A percentile compares a stretch with the other conserved stretches of the same genome.
Conservation (phyloP, 2,888 invertebrate genomes). For the Sinotaia quadrata region DNA sequence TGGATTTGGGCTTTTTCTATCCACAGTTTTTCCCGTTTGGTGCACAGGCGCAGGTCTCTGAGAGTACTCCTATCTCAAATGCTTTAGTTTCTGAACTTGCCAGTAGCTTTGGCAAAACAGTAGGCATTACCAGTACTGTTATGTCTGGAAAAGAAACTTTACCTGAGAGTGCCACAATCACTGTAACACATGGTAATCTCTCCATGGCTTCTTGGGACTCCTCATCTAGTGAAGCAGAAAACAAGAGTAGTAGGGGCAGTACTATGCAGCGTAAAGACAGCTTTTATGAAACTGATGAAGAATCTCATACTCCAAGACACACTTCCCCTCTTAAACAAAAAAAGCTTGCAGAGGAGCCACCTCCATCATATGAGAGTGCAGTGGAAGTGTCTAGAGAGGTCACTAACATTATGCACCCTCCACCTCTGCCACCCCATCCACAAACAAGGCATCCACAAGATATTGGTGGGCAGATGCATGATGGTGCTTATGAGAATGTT, state of each 20-base stretch:
- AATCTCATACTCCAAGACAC: slow-evolving; percentile 34
- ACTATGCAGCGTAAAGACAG: slow-evolving; percentile 52
- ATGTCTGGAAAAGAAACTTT: slow-evolving; percentile 6
- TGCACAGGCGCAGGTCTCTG: slow-evolving; percentile 19
- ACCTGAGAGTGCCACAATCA: background rate
- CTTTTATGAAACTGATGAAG: slow-evolving; percentile 64
- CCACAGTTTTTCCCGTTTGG: slow-evolving; percentile 23
- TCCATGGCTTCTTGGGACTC: slow-evolving; percentile 30
- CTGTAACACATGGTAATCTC: background rate
- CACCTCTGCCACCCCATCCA: slow-evolving; percentile 4
- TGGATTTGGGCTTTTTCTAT: slow-evolving; percentile 6
- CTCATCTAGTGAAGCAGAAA: slow-evolving; percentile 31
- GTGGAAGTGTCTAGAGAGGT: slow-evolving; percentile 3
- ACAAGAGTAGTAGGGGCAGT: slow-evolving; percentile 12
- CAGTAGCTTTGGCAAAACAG: background rate
- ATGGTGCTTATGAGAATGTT: background rate
- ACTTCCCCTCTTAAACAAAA: slow-evolving; percentile 29
- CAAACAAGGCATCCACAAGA: too few relatives aligned
- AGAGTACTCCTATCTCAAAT: slow-evolving; percentile 18
- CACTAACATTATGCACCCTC: slow-evolving; percentile 10
- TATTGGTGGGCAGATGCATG: background rate
- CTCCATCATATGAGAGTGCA: slow-evolving; percentile 32
- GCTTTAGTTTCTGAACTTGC: slow-evolving; percentile 22
- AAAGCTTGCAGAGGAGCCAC: slow-evolving; percentile 18
- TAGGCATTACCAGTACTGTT: background rate